Base-by-base conservation (phyloP, 1,140 invertebrate genomes). In the Tetranychus cinnabarinus region DNA sequence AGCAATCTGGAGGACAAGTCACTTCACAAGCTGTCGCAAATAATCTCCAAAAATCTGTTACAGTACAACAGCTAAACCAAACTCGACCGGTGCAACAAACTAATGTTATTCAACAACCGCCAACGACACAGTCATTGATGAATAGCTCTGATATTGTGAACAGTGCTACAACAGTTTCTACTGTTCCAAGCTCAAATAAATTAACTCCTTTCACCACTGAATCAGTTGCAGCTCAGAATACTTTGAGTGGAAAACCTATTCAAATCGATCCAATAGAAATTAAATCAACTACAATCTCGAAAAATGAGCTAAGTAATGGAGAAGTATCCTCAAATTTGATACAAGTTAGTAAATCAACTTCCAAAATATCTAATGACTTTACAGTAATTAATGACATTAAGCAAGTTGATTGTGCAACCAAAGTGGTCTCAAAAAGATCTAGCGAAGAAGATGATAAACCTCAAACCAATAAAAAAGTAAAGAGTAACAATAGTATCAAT, bases 391-490 rank as follows among this genome's bases (percentile, higher is more conserved):
- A 42, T 42, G 39, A 59, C 23, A 10, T 42, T 33, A 56, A 61
- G 56, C 13, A 54, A 4, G 39, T 61, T 23, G 52, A 61, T 37
- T 54, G 54, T 46, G 60, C 60, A 7, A 61, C 52, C 1, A 61
- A 61, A 56, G 13, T 61, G 12, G 39, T 61, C 31, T 56, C 60
- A 56, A 61, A 61, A 37, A 55, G 60, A 61, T 35, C 36, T 15
- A 61, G 56, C 39, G 60, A 61, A 34, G 52, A 52, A 35, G n/a
- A 13, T 35, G 15, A 12, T n/a, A 56, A 15, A 12, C 13, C 33
- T 34, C 10, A 37, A 15, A 34, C 54, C 15, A 42, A 42, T 31
- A 61, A 61, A 34, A 61, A 61, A 45, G n/a, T 39, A 3, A 61
- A 61, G 36, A 10, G 12, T 8, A 56, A 56, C 23, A n/a, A 15